Evolutionary conservation across 2,113 vertebrate species (phyloP), one percentile per base, ranked within the genome.

Genomic region (Protobothrops flavoviridis): DNA sequence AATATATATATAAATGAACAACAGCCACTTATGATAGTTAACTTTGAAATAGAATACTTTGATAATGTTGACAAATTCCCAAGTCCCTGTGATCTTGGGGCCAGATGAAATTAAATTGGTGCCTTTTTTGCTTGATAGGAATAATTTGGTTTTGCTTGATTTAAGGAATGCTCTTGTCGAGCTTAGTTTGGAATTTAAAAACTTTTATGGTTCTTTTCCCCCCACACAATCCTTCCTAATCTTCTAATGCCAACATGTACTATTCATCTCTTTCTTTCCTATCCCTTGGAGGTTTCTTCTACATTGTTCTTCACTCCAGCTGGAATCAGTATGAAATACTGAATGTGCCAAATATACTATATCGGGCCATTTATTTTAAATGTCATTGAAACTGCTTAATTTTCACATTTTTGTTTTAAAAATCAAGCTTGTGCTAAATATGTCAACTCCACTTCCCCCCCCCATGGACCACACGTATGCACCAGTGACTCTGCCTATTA

Each of bases 251-350:
- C 95, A 96, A 87, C 87, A 2, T 95, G 64, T 43, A 88, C 85
- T 91, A 93, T 95, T 94, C 89, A 85, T 96, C 95, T 95, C 96
- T 93, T 92, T 96, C 92, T 91, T 55, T 56, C 91, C 91, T 85
- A 91, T 86, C 89, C 94, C 94, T 93, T 91, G 23, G 86, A 89
- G 94, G 87, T 39, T 95, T 94, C 50, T 93, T 91, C 92, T 61
- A 92, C 90, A 89, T 97, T 10, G 7, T 95, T 97, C 96, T 96
- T 97, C 94, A 96, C 91, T 90, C 61, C 6, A 74, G 87, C 91
- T 93, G 95, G 93, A 94, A 87, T 88, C 43, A 81, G 88, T 23
- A 91, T 17, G 85, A 95, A 93, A 93, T 26, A 85, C 21, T 64
- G 88, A 45, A 56, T 91, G 90, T 94, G 91, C 91, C 95, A 94